Evolutionary conservation across 1,140 invertebrate genomes (phyloP).

Genomic region (fruit fly (Drosophila melanogaster)): DNA sequence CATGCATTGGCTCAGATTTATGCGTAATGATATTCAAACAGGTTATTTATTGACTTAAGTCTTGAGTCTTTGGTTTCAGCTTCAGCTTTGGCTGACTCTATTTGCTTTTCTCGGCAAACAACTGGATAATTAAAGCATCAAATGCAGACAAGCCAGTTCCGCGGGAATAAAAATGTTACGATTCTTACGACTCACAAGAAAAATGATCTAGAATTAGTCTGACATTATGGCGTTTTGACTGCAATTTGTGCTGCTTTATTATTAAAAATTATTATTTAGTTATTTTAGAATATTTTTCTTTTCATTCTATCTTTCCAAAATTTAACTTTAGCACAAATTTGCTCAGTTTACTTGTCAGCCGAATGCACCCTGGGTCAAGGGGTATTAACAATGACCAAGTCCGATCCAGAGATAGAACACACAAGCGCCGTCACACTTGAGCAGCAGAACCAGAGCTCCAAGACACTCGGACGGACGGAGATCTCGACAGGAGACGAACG

Average conservation of each 20-base stretch:
- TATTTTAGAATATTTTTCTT: no score
- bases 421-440: constrained; percentile 63
- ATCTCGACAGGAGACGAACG: constrained; percentile 54
- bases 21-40: constrained; percentile 70
- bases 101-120: constrained; percentile 43
- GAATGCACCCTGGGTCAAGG: background rate
- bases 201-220: background rate
- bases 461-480: constrained; percentile 27
- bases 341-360: background rate
- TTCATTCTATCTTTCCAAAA: no score
- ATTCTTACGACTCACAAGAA: background rate
- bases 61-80: constrained; percentile 5
- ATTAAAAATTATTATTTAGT: no score
- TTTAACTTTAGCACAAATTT: no score
- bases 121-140: constrained; percentile 76
- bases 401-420: constrained; percentile 67
- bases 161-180: background rate
- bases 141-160: constrained; percentile 60
- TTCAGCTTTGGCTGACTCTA: constrained; percentile 25
- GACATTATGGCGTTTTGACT: background rate
- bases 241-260: no score
- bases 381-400: constrained; percentile 54
- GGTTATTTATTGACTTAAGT: constrained; percentile 70
- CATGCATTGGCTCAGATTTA: constrained; percentile 49
- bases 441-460: constrained; percentile 42